phyloP scores from a whole-genome alignment of 2,113 vertebrate genomes.

The Coreoperca whiteheadi region DNA sequence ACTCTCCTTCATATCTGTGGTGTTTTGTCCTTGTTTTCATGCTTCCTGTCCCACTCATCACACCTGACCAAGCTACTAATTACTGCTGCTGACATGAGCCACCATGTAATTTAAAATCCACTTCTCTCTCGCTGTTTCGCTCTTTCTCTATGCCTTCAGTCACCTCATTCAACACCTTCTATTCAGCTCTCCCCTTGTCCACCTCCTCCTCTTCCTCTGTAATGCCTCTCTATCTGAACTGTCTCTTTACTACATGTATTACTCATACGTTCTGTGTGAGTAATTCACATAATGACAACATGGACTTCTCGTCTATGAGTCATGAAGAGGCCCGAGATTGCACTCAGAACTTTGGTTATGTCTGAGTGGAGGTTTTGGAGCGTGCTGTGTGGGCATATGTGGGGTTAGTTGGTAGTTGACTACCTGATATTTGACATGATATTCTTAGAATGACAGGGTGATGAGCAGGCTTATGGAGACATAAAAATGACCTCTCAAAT shows the following conservation, averaged over 20 bases:
- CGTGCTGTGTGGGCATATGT: neutral
- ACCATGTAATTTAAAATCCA: constrained; percentile 80
- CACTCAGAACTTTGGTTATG: neutral
- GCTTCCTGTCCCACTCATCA: constrained; percentile 78
- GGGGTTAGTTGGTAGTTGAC: neutral
- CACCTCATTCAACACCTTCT: constrained; percentile 80
- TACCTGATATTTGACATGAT: constrained; percentile 26
- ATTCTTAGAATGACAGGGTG: constrained; percentile 52
- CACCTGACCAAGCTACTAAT: constrained; percentile 82
- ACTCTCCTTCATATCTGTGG: constrained; percentile 28
- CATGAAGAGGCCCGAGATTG: neutral
- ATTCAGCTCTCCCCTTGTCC: constrained; percentile 57
- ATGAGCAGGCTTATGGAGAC: neutral
- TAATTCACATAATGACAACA: constrained; percentile 48
- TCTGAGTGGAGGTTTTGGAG: constrained; percentile 31
- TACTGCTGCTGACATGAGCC: constrained; percentile 74
- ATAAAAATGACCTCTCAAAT: neutral
- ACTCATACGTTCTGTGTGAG: constrained; percentile 43
- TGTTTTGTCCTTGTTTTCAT: constrained; percentile 48
- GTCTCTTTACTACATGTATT: constrained; percentile 42
- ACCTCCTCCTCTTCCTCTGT: constrained; percentile 59
- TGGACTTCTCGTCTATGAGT: constrained; percentile 23
- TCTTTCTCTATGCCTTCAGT: constrained; percentile 66
- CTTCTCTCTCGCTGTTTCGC: constrained; percentile 58
- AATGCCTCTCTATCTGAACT: constrained; percentile 48